phyloP scores from a whole-genome alignment of 2,888 invertebrate species.

The Drosophila mayaguana region DNA sequence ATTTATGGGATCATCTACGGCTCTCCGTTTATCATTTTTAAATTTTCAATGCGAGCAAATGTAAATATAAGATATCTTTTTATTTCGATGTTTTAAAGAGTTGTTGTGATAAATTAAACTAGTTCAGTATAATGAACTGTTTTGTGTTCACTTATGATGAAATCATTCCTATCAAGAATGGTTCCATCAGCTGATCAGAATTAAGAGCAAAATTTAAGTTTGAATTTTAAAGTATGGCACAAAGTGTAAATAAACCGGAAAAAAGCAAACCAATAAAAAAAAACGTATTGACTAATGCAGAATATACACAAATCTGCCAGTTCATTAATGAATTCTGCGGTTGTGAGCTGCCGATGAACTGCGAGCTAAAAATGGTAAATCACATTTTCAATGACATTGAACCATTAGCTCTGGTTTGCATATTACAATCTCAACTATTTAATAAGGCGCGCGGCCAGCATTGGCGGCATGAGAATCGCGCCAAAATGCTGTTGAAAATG shows the following conservation, averaged over 20 bases:
- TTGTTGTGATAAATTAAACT: neutral
- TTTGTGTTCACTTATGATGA: neutral
- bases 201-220: slow-evolving; percentile 2
- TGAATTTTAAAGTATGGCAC: slow-evolving; percentile 30
- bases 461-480: slow-evolving; percentile 87
- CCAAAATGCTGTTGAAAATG: slow-evolving; percentile 86
- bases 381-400: slow-evolving; percentile 87
- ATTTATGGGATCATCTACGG: no score
- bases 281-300: slow-evolving; percentile 66
- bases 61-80: no score
- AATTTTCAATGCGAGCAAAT: no score
- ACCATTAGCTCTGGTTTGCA: slow-evolving; percentile 89
- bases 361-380: slow-evolving; percentile 87
- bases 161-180: neutral
- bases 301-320: slow-evolving; percentile 72
- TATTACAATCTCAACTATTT: slow-evolving; percentile 89
- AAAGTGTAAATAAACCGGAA: neutral
- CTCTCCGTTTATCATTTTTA: no score
- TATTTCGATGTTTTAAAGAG: no score
- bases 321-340: slow-evolving; percentile 86
- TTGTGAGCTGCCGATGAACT: slow-evolving; percentile 87
- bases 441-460: slow-evolving; percentile 88
- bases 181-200: neutral
- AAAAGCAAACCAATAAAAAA: slow-evolving; percentile 29
- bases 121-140: neutral